Conservation (phyloP, 2,888 invertebrate species). For the Pecten maximus region DNA sequence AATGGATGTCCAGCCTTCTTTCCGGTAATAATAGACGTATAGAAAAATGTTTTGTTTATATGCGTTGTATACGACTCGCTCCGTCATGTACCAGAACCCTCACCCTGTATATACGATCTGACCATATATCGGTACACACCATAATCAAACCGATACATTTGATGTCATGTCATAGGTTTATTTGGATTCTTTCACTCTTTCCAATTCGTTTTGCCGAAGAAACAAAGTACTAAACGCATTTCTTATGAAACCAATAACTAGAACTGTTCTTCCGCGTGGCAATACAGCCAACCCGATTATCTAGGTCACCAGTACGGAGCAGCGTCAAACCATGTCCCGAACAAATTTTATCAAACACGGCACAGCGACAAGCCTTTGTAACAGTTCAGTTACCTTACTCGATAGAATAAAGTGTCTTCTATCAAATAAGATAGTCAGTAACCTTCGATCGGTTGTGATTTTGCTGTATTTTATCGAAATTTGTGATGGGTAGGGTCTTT, state of each 20-base stretch:
- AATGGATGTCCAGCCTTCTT: not conserved
- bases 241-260: not conserved
- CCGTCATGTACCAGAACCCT: not conserved
- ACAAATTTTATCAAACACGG: slow-evolving; percentile 20
- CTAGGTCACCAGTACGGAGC: slow-evolving; percentile 29
- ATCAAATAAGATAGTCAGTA: not conserved
- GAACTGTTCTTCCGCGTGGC: slow-evolving; percentile 18
- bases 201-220: not conserved
- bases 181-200: not conserved
- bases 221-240: not conserved
- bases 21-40: not conserved
- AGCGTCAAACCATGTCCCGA: not conserved
- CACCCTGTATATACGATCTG: not conserved
- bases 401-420: not conserved
- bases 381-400: not conserved
- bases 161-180: not conserved
- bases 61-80: not conserved
- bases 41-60: not conserved
- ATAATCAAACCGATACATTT: not conserved
- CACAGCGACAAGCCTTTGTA: not conserved
- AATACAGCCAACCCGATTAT: not conserved
- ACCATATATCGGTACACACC: not conserved
- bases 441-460: not conserved
- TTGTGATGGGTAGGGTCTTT: slow-evolving; percentile 7
- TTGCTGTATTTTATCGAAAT: slow-evolving; percentile 33